Evolutionary conservation across 2,797 vertebrate genomes (phyloP).

Genomic region (Argya squamiceps): DNA sequence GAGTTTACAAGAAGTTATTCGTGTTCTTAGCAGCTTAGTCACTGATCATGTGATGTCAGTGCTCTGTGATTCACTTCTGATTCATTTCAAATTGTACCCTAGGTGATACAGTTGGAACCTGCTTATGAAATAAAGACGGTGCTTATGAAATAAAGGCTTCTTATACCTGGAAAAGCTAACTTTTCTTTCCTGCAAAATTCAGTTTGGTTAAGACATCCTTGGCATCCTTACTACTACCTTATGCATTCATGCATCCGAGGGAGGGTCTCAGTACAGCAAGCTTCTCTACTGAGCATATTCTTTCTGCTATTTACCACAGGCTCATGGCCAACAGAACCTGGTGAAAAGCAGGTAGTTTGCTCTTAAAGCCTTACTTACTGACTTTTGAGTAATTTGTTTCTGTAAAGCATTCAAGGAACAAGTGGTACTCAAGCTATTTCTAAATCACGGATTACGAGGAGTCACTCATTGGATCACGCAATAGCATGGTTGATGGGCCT

Average conservation of each 20-base stretch:
- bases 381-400: background rate
- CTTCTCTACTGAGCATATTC: background rate
- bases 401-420: background rate
- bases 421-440: background rate
- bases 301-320: background rate
- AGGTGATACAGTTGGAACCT: background rate
- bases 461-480: background rate
- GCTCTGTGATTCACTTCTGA: slow-evolving; percentile 45
- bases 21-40: slow-evolving; percentile 21
- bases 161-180: background rate
- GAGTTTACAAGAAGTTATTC: slow-evolving; percentile 5
- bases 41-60: slow-evolving; percentile 11
- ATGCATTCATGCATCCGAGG: background rate
- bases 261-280: rapidly evolving
- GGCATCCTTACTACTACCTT: background rate
- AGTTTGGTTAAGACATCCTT: background rate
- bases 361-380: background rate
- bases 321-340: background rate
- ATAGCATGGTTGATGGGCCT: background rate
- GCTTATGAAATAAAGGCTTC: background rate
- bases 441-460: rapidly evolving
- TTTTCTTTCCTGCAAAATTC: background rate
- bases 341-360: background rate
- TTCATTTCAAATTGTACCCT: slow-evolving; percentile 1
- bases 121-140: background rate